phyloP scores from a whole-genome alignment of 2,797 vertebrate species.

The Phrynocephalus vlangalii region DNA sequence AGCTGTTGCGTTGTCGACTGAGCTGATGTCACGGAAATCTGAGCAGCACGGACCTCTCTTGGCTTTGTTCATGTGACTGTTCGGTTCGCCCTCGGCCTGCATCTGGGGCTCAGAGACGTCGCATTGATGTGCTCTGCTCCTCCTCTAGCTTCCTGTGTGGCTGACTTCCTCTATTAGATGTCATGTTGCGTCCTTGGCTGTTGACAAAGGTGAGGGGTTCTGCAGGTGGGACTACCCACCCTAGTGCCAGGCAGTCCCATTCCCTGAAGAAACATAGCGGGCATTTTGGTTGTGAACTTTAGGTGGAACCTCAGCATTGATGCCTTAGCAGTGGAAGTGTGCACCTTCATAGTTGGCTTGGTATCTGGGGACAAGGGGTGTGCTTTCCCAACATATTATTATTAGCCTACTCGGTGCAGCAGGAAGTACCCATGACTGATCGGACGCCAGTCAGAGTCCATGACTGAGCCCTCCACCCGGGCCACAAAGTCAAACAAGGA shows the following conservation, averaged over 20 bases:
- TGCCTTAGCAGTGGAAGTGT: background rate
- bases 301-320: background rate
- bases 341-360: background rate
- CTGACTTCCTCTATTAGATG: background rate
- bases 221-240: background rate
- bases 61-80: background rate
- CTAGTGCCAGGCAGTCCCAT: background rate
- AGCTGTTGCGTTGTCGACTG: background rate
- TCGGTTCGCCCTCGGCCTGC: background rate
- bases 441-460: background rate
- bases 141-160: background rate
- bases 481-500: background rate
- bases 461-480: background rate
- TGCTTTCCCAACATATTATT: too few species aligned
- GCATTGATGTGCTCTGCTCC: background rate
- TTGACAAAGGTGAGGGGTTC: background rate
- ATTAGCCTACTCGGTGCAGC: too few species aligned
- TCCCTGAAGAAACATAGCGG: background rate
- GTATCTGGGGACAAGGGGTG: background rate
- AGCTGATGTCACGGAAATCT: background rate
- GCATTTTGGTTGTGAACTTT: too few species aligned
- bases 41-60: background rate
- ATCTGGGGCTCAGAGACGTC: background rate
- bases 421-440: background rate
- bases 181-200: background rate